Evolutionary conservation across 2,113 vertebrate species (phyloP).

Genomic region (Phylloscopus trochiloides): DNA sequence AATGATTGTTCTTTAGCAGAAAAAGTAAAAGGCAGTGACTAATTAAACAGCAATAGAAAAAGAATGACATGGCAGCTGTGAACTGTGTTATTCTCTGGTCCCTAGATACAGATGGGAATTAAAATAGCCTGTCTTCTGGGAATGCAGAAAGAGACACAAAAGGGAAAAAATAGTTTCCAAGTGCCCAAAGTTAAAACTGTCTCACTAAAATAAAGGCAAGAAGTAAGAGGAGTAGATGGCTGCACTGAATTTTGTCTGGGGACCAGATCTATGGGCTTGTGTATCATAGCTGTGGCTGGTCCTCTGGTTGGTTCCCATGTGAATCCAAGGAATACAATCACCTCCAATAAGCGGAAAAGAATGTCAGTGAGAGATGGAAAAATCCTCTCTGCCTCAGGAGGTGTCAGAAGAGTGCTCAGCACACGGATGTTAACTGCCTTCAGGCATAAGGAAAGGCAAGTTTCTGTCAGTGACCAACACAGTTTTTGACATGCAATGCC

Average conservation of each 20-base stretch:
- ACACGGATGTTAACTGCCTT: not conserved
- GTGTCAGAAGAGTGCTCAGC: not conserved
- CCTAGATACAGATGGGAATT: not conserved
- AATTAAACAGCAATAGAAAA: constrained; percentile 37
- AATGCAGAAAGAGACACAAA: not conserved
- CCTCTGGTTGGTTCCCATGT: not conserved
- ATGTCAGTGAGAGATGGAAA: not conserved
- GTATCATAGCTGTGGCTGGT: not conserved
- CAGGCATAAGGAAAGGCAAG: not conserved
- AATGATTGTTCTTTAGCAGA: constrained; percentile 1
- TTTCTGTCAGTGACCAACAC: not conserved
- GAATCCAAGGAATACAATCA: not conserved
- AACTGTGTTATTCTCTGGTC: not conserved
- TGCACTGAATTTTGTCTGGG: not conserved
- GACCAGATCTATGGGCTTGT: not conserved
- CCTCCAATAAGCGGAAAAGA: not conserved
- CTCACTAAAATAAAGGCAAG: not conserved
- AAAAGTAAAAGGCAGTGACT: not conserved
- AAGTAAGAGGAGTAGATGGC: not conserved
- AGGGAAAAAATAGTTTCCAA: not conserved
- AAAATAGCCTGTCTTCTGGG: not conserved
- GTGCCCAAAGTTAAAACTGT: not conserved
- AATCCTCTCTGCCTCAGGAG: not conserved
- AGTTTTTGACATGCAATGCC: not conserved
- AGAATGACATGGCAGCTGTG: not conserved